Conservation (phyloP, 1,140 invertebrate genomes). For the Charaxes varanes region DNA sequence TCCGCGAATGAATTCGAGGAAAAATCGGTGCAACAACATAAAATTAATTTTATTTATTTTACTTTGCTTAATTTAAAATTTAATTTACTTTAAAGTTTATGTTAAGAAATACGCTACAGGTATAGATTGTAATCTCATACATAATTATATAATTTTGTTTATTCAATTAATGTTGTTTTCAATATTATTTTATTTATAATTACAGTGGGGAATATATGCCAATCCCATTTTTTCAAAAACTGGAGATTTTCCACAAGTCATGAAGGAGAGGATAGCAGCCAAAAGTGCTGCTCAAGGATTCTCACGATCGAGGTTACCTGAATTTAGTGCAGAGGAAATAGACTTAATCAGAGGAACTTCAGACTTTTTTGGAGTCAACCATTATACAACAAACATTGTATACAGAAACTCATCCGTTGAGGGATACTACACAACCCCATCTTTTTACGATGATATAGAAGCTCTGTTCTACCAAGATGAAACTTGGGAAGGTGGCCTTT, state of each 20-base stretch:
- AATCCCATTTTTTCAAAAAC: slow-evolving; percentile 74
- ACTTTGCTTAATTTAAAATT: too few species aligned
- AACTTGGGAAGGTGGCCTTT: slow-evolving; percentile 25
- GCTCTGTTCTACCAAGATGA: slow-evolving; percentile 15
- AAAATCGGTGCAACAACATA: too few species aligned
- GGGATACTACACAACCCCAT: slow-evolving; percentile 24
- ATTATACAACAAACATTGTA: slow-evolving; percentile 64
- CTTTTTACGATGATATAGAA: slow-evolving; percentile 35
- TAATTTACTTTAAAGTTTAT: too few species aligned
- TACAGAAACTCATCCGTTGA: slow-evolving; percentile 36
- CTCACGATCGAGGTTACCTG: slow-evolving; percentile 51
- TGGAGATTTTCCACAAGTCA: slow-evolving; percentile 76
- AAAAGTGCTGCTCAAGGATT: slow-evolving; percentile 70
- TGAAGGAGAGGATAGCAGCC: slow-evolving; percentile 70
- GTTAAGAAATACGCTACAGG: too few species aligned
- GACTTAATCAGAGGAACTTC: slow-evolving; percentile 49
- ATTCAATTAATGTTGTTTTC: not conserved
- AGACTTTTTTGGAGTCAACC: slow-evolving; percentile 78
- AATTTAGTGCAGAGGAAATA: slow-evolving; percentile 49
- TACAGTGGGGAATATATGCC: slow-evolving; percentile 43
- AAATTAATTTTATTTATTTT: too few species aligned
- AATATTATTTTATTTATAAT: slow-evolving; percentile 12
- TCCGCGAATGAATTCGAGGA: too few species aligned
- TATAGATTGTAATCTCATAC: not conserved
- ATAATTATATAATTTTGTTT: not conserved